Percentiles rank a stretch among this genome's conserved stretches.
Conservation (phyloP, 2,888 invertebrate species). For the Spisula solida region DNA sequence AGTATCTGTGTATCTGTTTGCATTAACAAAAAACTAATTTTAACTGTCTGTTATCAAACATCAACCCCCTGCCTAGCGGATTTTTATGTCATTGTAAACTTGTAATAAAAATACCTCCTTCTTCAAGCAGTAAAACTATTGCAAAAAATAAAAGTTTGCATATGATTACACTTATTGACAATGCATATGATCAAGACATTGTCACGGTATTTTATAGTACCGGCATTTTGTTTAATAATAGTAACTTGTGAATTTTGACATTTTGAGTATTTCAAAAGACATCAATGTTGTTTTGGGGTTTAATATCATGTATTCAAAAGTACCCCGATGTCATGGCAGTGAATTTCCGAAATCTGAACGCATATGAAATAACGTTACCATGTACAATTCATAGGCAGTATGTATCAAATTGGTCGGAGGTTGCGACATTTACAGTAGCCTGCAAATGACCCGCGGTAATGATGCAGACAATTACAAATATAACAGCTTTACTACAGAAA, state of each 20-base stretch:
- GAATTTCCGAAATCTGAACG: no score
- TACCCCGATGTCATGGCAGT: no score
- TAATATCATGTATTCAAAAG: no score
- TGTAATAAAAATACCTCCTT: constrained; percentile 33
- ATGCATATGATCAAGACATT: not conserved
- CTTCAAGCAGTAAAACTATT: not conserved
- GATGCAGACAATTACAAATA: no score
- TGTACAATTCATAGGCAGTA: no score
- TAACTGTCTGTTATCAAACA: constrained; percentile 17
- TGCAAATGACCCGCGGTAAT: no score
- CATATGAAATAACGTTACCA: no score
- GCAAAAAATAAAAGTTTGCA: constrained; percentile 20
- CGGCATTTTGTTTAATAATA: not conserved
- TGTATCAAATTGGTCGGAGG: no score
- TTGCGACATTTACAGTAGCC: no score
- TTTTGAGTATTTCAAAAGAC: not conserved
- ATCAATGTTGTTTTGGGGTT: no score
- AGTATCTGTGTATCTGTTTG: not conserved
- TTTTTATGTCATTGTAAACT: not conserved
- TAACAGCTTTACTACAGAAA: no score
- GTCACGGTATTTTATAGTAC: not conserved
- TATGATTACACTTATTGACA: not conserved
- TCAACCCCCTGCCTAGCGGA: not conserved
- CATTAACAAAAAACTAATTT: constrained; percentile 17
- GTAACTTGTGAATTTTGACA: not conserved